Evolutionary conservation across 2,888 invertebrate species (phyloP).

Genomic region (Drosophila meridiana): DNA sequence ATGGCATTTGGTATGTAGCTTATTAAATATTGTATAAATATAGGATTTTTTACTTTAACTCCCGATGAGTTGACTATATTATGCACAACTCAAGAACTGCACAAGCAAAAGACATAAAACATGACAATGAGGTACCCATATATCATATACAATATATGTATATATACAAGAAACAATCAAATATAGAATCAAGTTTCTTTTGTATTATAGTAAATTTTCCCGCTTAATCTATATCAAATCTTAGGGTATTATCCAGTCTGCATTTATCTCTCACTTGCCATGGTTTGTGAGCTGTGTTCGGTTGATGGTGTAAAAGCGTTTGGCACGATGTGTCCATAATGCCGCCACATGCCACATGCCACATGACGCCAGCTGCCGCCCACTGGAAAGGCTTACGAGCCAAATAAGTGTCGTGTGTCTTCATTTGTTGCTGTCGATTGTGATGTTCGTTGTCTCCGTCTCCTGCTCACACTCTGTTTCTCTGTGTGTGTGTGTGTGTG

Average conservation of each 20-base stretch:
- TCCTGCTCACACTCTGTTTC: neutral
- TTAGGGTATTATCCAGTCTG: neutral
- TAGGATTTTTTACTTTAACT: neutral
- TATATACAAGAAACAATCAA: neutral
- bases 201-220: neutral
- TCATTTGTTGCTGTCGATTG: constrained; percentile 76
- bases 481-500: constrained; percentile 41
- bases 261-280: neutral
- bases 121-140: neutral
- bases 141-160: too few species aligned
- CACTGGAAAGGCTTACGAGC: constrained; percentile 70
- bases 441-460: constrained; percentile 51
- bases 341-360: constrained; percentile 37
- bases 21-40: neutral
- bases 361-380: constrained; percentile 11
- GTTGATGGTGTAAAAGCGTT: constrained; percentile 69
- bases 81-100: neutral
- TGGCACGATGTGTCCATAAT: constrained; percentile 75
- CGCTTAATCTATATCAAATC: neutral
- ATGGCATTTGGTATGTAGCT: neutral
- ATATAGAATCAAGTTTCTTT: neutral
- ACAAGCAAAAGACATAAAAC: neutral
- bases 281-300: constrained; percentile 29
- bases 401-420: constrained; percentile 78
- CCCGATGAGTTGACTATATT: neutral